These are phyloP conservation scores for Drosophila ohnishii DNA, from an alignment of 1,140 invertebrate genomes.

Conservation along the genomic window DNA sequence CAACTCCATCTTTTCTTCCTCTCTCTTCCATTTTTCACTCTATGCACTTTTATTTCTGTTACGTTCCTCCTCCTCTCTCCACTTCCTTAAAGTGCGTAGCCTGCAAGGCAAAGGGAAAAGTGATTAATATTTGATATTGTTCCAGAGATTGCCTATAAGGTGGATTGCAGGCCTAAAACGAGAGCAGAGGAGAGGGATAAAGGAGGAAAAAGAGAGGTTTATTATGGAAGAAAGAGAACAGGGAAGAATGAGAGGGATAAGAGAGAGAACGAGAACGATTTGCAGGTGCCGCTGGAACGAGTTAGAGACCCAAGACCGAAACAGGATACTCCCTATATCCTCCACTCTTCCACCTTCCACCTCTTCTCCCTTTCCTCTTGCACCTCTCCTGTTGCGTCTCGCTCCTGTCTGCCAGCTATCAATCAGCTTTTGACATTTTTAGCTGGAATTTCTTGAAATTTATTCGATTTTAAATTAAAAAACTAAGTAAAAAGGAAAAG, in stretches of 20 bases:
- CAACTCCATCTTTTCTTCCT: conserved; percentile 1
- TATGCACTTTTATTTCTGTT: conserved; percentile 23
- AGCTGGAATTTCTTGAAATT: conserved; percentile 80
- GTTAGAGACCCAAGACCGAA: conserved; percentile 44
- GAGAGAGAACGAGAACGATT: neutral
- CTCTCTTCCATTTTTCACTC: conserved; percentile 7
- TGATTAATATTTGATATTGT: conserved; percentile 82
- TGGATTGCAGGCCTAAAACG: neutral
- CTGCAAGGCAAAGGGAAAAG: conserved; percentile 69
- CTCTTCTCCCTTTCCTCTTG: conserved; percentile 2
- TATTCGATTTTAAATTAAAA: conserved; percentile 82
- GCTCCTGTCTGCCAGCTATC: conserved; percentile 77
- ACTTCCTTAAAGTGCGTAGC: conserved; percentile 55
- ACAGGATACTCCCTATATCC: conserved; percentile 66
- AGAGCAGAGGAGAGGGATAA: neutral
- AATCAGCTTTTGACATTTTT: conserved; percentile 82
- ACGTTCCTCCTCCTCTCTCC: conserved; percentile 15
- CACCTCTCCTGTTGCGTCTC: neutral
- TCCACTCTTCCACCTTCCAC: no score
- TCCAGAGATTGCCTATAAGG: conserved; percentile 61
- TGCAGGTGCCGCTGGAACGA: conserved; percentile 62
- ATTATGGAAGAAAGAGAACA: conserved; percentile 10
- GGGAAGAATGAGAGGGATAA: neutral
- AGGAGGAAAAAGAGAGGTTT: neutral
- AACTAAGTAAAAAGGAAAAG: conserved; percentile 6